Evolutionary conservation across 2,113 vertebrate species (phyloP).

Genomic region (Suncus etruscus): DNA sequence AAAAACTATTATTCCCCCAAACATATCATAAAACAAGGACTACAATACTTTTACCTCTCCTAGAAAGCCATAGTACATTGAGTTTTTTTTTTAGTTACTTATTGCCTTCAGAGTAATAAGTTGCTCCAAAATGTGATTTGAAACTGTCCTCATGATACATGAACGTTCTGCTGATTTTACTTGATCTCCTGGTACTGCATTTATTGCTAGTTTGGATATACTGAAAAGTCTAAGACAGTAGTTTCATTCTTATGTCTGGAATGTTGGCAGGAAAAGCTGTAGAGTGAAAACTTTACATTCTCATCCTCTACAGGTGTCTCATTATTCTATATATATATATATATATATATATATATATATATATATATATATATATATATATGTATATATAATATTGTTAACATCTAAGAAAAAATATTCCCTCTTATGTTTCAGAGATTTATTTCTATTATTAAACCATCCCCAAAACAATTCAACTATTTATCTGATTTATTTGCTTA

Average conservation of each 20-base stretch:
- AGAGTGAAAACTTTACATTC: not conserved
- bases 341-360: too few relatives aligned
- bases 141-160: not conserved
- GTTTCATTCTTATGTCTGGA: not conserved
- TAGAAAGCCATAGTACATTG: not conserved
- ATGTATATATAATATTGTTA: not conserved
- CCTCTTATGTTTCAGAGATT: not conserved
- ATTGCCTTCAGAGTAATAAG: conserved; percentile 1
- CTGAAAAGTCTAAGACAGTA: not conserved
- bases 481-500: conserved; percentile 28
- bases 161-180: not conserved
- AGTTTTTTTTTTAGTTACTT: conserved; percentile 9
- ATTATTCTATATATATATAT: conserved; percentile 18
- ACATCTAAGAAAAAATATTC: too few relatives aligned
- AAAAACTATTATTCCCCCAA: not conserved
- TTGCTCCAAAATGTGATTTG: not conserved
- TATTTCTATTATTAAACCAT: conserved; percentile 32
- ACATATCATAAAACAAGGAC: not conserved
- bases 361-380: too few relatives aligned
- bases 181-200: not conserved
- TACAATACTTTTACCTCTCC: not conserved
- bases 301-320: not conserved
- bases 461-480: conserved; percentile 9
- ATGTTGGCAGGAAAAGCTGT: not conserved
- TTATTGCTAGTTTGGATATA: not conserved